phyloP scores from a whole-genome alignment of 1,140 invertebrate genomes.

The Pachypeltis micranthus region DNA sequence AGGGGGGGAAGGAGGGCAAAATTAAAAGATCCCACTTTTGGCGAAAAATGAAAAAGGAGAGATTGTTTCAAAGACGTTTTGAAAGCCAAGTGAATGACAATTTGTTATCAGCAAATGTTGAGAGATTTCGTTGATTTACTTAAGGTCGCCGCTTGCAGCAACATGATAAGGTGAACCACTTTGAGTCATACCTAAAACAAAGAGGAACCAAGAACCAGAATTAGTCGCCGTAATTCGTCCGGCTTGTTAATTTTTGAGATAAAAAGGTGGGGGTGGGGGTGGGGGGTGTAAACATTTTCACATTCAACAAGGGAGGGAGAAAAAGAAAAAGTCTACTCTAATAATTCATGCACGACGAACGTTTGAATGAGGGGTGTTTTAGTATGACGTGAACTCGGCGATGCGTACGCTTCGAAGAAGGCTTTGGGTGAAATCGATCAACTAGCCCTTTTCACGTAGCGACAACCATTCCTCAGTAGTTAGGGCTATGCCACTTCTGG shows the following conservation, averaged over 20 bases:
- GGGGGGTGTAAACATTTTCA: too few species aligned
- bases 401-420: too few species aligned
- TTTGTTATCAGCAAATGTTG: not conserved
- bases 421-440: too few species aligned
- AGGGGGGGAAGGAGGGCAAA: not conserved
- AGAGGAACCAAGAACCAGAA: not conserved
- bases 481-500: too few species aligned
- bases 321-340: too few species aligned
- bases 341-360: too few species aligned
- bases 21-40: not conserved
- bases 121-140: conserved; percentile 8
- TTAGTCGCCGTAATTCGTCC: not conserved
- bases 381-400: too few species aligned
- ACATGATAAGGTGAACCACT: conserved; percentile 25
- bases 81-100: not conserved
- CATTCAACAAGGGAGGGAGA: too few species aligned
- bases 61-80: not conserved
- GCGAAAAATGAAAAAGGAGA: not conserved
- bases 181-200: conserved; percentile 25
- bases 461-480: too few species aligned
- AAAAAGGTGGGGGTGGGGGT: too few species aligned
- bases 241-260: not conserved
- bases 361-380: too few species aligned
- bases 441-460: too few species aligned
- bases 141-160: conserved; percentile 10